phyloP scores from a whole-genome alignment of 2,888 invertebrate species.

The Ptycholaimellus sp. region DNA sequence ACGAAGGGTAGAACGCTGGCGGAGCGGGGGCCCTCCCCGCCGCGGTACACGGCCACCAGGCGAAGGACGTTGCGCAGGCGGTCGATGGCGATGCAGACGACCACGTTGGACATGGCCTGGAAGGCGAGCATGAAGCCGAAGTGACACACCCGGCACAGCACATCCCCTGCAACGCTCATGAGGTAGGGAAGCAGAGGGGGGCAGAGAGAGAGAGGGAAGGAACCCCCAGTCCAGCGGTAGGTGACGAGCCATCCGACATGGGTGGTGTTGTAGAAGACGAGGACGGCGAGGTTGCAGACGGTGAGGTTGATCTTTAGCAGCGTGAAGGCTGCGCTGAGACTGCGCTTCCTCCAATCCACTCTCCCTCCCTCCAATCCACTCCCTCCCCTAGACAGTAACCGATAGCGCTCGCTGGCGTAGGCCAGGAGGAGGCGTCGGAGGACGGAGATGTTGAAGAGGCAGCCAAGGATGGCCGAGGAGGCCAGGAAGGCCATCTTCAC shows the following conservation, averaged over 20 bases:
- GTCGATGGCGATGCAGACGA: slow-evolving; percentile 3
- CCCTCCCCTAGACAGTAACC: no score
- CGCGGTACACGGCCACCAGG: no score
- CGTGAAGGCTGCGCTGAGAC: slow-evolving; percentile 10
- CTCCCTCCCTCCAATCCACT: no score
- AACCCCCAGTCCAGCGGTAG: slow-evolving; percentile 10
- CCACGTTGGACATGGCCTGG: slow-evolving; percentile 1
- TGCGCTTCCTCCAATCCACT: no score
- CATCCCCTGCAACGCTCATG: background rate
- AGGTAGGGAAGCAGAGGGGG: no score
- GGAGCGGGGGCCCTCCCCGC: no score
- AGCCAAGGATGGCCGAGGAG: background rate
- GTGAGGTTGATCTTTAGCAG: slow-evolving; percentile 3
- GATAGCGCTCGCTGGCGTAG: no score
- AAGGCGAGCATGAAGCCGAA: background rate
- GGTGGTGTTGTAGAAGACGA: background rate
- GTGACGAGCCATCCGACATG: background rate
- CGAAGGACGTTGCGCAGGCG: slow-evolving; percentile 1
- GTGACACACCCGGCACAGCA: slow-evolving; percentile 1
- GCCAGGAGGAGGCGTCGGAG: no score
- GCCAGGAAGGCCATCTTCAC: slow-evolving; percentile 1
- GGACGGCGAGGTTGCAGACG: background rate
- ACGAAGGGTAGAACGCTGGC: no score
- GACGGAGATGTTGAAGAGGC: slow-evolving; percentile 1
- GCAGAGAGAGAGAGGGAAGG: slow-evolving; percentile 14